phyloP scores from a whole-genome alignment of 2,797 vertebrate species.

The Sebastes nivosus region DNA sequence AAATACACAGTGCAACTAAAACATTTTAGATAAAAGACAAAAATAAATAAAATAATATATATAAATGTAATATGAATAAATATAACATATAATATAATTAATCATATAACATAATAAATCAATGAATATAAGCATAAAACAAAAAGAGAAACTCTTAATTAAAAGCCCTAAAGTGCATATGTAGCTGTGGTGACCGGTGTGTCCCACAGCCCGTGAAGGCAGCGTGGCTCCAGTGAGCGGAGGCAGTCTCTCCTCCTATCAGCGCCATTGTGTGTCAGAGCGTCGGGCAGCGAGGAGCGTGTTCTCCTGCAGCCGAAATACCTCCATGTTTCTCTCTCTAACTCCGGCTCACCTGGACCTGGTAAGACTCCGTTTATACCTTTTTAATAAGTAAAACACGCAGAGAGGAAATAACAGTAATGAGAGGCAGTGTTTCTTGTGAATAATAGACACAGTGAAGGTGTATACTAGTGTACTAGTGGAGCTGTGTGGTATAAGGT shows the following conservation, averaged over 20 bases:
- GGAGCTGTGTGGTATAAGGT: background rate
- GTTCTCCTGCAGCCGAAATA: conserved; percentile 52
- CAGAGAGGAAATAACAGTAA: background rate
- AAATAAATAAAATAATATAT: too few species aligned
- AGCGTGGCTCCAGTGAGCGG: conserved; percentile 43
- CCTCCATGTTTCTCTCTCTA: conserved; percentile 68
- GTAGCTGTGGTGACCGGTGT: background rate
- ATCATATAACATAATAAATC: too few species aligned
- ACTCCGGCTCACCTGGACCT: conserved; percentile 65
- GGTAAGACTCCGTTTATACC: conserved; percentile 59
- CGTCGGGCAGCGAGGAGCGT: conserved; percentile 58
- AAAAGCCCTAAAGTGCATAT: background rate
- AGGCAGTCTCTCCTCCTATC: conserved; percentile 67
- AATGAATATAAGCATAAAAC: too few species aligned
- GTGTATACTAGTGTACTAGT: background rate
- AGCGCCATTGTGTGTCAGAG: conserved; percentile 78
- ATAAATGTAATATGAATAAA: too few species aligned
- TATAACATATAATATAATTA: too few species aligned
- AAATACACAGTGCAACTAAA: too few species aligned
- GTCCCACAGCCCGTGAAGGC: conserved; percentile 61
- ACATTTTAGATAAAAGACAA: too few species aligned
- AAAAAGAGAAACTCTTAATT: background rate
- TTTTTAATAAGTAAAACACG: background rate
- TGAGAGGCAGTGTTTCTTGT: conserved; percentile 3
- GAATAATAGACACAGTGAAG: conserved; percentile 41